Base-by-base conservation (phyloP, 2,113 vertebrate species). In the Alectura lathami region DNA sequence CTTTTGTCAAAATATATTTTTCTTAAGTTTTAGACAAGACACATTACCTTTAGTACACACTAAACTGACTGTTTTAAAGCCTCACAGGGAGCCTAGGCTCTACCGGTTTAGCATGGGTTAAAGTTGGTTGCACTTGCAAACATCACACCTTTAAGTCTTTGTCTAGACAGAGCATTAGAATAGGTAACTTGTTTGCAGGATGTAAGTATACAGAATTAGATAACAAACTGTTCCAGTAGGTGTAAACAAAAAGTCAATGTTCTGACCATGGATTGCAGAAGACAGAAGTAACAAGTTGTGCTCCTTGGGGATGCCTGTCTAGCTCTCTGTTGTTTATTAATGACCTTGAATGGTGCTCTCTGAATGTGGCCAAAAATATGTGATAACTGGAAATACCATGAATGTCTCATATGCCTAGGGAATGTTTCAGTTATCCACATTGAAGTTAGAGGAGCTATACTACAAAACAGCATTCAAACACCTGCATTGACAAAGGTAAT, bases 71-170 rank as follows among this genome's bases (percentile, higher is more conserved):
- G 10, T 21, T 54, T 73, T 83, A 54, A 79, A 89, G 36, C 63
- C 50, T 57, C 26, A 21, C 9, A 12, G 38, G 42, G 42, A 94
- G 47, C 42, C 27, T 30, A 59, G 42, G 57, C n/a, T 94, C 51
- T 60, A 69, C 54, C 63, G 89, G 72, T 70, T 89, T 89, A 83
- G 63, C 67, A 51, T 56, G 93, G 67, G 72, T 95, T 95, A 93
- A 92, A 88, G 47, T 47, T 88, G 30, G 34, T 79, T 80, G 50
- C 51, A 62, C 9, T 5, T n/a, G 34, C 48, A 79, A 95, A 80
- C 82, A 87, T 91, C 84, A 59, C 91, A 94, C 59, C 82, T 95
- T 76, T 82, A 96, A 95, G 59, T 83, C 87, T 94, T 95, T 80
- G 82, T 91, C 91, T 94, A 91, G 91, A 92, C 81, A 85, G 51